Evolutionary conservation across 1,140 invertebrate genomes (phyloP).

Genomic region (Cherax destructor): DNA sequence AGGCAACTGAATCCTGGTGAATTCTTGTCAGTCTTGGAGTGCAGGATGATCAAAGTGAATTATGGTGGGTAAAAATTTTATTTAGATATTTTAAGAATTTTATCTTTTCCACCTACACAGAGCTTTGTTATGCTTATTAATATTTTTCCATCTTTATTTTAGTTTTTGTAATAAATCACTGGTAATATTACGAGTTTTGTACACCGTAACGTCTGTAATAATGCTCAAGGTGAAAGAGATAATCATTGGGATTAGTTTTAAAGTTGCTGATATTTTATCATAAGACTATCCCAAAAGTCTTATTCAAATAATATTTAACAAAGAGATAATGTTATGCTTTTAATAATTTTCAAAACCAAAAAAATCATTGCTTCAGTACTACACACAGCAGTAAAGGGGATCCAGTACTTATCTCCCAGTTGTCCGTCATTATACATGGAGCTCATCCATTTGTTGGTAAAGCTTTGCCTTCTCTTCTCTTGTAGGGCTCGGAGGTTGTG

Average conservation of each 20-base stretch:
- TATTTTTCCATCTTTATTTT: background rate
- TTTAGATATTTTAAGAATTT: background rate
- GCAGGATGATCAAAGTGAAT: no score
- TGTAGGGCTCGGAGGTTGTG: conserved; percentile 64
- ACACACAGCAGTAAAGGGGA: background rate
- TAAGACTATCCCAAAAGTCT: background rate
- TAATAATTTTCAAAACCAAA: background rate
- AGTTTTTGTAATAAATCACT: no score
- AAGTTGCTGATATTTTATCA: background rate
- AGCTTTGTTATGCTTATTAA: background rate
- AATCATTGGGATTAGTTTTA: background rate
- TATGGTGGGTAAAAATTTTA: no score
- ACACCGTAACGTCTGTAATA: background rate
- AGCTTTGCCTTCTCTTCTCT: conserved; percentile 56
- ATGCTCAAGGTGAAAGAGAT: background rate
- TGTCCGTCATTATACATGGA: conserved; percentile 11
- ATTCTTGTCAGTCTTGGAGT: no score
- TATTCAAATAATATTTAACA: background rate
- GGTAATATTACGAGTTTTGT: background rate
- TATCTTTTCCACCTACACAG: background rate
- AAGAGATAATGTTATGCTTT: background rate
- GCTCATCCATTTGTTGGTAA: conserved; percentile 48
- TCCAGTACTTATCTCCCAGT: background rate
- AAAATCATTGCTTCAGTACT: background rate
- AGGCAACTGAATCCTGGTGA: no score